phyloP scores from a whole-genome alignment of 2,113 vertebrate genomes.

The Siniperca knerii region DNA sequence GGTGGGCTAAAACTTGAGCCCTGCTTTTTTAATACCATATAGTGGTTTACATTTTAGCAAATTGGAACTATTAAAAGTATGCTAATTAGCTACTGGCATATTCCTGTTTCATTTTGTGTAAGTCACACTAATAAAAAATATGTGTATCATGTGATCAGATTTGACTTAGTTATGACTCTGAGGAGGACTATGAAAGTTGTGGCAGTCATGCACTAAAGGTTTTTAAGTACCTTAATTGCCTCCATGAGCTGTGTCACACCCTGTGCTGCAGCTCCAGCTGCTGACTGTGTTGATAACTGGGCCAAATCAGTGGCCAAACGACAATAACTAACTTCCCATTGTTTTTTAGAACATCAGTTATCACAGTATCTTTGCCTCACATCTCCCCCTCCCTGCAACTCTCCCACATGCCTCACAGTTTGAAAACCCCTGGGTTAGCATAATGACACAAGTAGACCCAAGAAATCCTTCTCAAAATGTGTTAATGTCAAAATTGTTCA shows the following conservation, averaged over 20 bases:
- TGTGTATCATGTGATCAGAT: too few relatives aligned
- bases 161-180: neutral
- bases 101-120: too few relatives aligned
- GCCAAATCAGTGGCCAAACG: neutral
- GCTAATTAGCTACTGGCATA: neutral
- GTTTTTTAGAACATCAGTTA: neutral
- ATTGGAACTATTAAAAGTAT: neutral
- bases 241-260: neutral
- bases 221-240: neutral
- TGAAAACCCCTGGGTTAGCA: neutral
- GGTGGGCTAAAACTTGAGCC: too few relatives aligned
- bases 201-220: neutral
- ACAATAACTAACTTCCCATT: neutral
- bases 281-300: neutral
- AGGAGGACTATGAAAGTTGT: neutral
- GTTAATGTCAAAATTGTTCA: neutral
- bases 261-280: neutral
- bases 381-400: too few relatives aligned
- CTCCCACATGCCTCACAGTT: neutral
- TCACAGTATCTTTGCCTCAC: too few relatives aligned
- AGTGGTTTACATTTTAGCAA: neutral
- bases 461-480: neutral
- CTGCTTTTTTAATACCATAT: neutral
- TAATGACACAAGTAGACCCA: neutral
- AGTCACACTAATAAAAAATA: too few relatives aligned